Base-by-base conservation (phyloP, 2,888 invertebrate genomes). In the Drosophila phalerata region DNA sequence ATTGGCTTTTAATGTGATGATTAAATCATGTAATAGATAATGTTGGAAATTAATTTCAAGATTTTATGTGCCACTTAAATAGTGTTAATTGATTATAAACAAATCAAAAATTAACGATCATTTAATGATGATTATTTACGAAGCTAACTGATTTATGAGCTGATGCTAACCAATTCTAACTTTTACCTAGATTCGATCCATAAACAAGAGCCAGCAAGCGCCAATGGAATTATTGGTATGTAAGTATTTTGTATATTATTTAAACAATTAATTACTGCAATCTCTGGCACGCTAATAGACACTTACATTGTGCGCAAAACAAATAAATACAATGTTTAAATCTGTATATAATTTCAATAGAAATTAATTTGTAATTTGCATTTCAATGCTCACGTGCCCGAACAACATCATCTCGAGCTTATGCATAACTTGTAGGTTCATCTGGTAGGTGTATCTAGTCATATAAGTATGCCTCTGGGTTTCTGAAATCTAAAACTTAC, bases 331-430 rank as follows among this genome's bases (percentile, higher is more conserved):
- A 55, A 17, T 63, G 25, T 73, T 52, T 56, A 43, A 47, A 51
- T 56, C 17, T 79, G 70, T 77, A 66, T 77, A 77, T 70, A 70
- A 79, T 84, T 79, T 61, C 38, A 55, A 53, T 55, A 42, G 22
- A 47, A 30, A 45, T 51, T 56, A 56, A 56, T 56, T 56, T 56
- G 56, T 3, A 55, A 83, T 85, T 83, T 85, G 82, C 82, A 83
- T 84, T 81, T 79, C 45, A 79, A 82, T 74, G 79, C 69, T 69
- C 77, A 80, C 84, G 78, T 78, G 84, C 51, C 3, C 13, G 13
- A 61, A 15, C 69, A 58, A 11, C 73, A 53, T 57, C 72, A 38
- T 42, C 47, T 40, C 34, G 19, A 19, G 32, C 19, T 45, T 60
- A 25, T 61, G 66, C 73, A 77, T 56, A 56, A 38, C 58, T 67